Percentiles rank a stretch among this genome's conserved stretches.
Evolutionary conservation across 2,113 vertebrate genomes (phyloP).

Genomic region (Oxyura jamaicensis): DNA sequence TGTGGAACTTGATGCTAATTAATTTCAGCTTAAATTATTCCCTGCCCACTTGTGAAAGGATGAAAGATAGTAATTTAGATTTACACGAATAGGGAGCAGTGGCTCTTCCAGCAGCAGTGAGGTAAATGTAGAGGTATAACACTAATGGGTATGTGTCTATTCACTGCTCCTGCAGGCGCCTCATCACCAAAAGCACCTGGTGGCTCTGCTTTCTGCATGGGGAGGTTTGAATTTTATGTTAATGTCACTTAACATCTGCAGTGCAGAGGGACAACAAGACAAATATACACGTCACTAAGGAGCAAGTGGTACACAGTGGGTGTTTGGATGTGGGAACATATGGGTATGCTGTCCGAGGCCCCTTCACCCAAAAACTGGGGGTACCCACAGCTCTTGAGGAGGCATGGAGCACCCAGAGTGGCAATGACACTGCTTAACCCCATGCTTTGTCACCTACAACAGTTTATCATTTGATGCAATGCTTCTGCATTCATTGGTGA

Average conservation of each 20-base stretch:
- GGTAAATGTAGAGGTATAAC: background rate
- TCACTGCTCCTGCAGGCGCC: background rate
- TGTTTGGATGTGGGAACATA: background rate
- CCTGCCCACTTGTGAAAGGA: background rate
- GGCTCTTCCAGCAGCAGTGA: background rate
- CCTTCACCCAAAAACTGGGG: background rate
- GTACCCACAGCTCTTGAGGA: background rate
- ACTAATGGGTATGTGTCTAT: background rate
- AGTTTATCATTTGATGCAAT: background rate
- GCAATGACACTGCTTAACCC: background rate
- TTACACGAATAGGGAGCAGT: background rate
- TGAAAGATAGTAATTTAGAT: background rate
- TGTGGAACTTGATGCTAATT: background rate
- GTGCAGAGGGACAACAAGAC: background rate
- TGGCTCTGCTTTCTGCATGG: background rate
- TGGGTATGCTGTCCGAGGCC: background rate
- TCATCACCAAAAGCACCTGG: fast-evolving
- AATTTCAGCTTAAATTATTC: conserved; percentile 2
- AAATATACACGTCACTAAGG: fast-evolving
- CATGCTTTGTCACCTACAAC: background rate
- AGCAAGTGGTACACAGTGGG: background rate
- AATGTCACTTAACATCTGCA: background rate
- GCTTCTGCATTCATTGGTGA: fast-evolving
- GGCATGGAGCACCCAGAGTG: background rate
- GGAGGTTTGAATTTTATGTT: background rate